Evolutionary conservation across 2,797 vertebrate species (phyloP), one percentile per base, ranked within the genome.

Genomic region (Leucoraja ocellata): DNA sequence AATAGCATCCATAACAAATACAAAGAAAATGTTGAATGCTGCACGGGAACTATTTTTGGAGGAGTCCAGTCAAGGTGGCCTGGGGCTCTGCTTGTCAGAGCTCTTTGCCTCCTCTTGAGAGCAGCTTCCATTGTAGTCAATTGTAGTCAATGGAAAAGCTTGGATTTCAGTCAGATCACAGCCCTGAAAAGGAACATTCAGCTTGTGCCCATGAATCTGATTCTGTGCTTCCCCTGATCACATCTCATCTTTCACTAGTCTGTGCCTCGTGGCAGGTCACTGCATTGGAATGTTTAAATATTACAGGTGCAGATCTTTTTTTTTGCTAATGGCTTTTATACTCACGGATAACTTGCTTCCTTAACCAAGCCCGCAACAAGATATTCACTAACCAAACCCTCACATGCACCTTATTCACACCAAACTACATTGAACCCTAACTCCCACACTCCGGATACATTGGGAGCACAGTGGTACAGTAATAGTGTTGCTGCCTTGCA

Each of bases 121-220:
- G 58, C 58, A 63, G n/a, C 11, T 23, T 86, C 83, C 83, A 86
- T 86, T 86, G 58, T 86, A n/a, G 28, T 86, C 61, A 65, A 88
- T 21, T 86, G 58, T 86, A n/a, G 28, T 86, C 61, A 65, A 88
- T 21, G 84, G 63, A n/a, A 63, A 61, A 86, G 61, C n/a, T 88
- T 65, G 84, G 84, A 36, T 68, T 88, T 88, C 84, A 65, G n/a
- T 86, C 23, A 63, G 61, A 68, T n/a, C 71, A 0, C n/a, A 65
- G n/a, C n/a, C 61, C 14, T 88, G 84, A 88, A 88, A 88, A 88
- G 84, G 6, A 88, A 88, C 84, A 88, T 88, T 88, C 84, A 68
- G 61, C 61, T 32, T 68, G n/a, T 68, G 84, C 84, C 84, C 84
- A 65, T 32, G 8, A 65, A 32, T 68, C 61, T 68, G 84, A 88